Percentiles rank a stretch among this genome's conserved stretches.
Evolutionary conservation across 2,113 vertebrate species (phyloP).

Genomic region (Cynocephalus volans): DNA sequence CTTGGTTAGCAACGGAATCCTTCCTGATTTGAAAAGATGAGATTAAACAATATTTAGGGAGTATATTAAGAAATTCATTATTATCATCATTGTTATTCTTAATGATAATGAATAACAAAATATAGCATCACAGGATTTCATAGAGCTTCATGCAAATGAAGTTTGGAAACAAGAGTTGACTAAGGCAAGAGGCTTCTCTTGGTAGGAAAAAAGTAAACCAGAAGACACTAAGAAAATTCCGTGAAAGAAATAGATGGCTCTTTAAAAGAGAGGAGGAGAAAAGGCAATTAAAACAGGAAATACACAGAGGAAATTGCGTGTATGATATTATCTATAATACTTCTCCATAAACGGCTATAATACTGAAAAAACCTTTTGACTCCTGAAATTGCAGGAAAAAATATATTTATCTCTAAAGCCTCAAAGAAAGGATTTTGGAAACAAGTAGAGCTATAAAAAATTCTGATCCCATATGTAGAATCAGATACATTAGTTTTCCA

Average conservation of each 20-base stretch:
- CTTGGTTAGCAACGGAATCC: neutral
- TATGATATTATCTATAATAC: neutral
- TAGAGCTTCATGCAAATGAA: neutral
- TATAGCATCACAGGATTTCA: conserved; percentile 12
- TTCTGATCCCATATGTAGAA: conserved; percentile 35
- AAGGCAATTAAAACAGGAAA: conserved; percentile 5
- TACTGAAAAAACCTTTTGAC: neutral
- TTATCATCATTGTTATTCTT: neutral
- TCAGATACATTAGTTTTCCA: conserved; percentile 38
- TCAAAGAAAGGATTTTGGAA: conserved; percentile 56
- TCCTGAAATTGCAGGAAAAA: conserved; percentile 4
- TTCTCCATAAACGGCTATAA: conserved; percentile 22
- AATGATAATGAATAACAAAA: conserved; percentile 50
- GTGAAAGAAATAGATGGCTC: neutral
- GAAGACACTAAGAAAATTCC: conserved; percentile 55
- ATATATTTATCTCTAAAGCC: conserved; percentile 53
- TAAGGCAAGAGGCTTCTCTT: neutral
- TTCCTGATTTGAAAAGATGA: conserved; percentile 49
- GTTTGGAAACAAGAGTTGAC: neutral
- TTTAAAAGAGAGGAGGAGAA: conserved; percentile 4
- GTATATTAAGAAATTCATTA: neutral
- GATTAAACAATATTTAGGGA: conserved; percentile 14
- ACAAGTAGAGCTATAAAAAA: neutral
- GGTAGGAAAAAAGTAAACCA: neutral
- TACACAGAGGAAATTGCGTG: neutral